Percentiles rank a stretch among this genome's conserved stretches.
phyloP scores from a whole-genome alignment of 2,888 invertebrate genomes.

The Dysmachus trigonus region DNA sequence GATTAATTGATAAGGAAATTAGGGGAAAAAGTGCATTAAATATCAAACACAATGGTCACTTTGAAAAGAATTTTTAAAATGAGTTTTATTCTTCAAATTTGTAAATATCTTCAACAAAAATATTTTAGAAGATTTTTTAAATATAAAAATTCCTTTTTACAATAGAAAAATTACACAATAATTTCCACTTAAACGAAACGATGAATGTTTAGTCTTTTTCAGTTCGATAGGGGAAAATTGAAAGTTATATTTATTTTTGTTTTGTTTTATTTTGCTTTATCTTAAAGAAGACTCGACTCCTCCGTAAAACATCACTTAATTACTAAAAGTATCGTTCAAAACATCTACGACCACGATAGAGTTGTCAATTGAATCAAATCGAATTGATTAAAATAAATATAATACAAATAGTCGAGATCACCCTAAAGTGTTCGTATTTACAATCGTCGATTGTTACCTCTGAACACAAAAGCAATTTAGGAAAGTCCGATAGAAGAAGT shows the following conservation, averaged over 20 bases:
- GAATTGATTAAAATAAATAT: neutral
- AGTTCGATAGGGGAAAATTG: conserved; percentile 23
- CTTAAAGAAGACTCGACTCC: neutral
- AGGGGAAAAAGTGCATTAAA: neutral
- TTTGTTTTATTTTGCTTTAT: neutral
- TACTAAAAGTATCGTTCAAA: neutral
- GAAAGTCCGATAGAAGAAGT: neutral
- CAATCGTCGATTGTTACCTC: neutral
- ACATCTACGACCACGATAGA: neutral
- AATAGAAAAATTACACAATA: conserved; percentile 19
- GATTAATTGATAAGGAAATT: neutral
- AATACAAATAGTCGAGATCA: neutral
- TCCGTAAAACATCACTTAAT: neutral
- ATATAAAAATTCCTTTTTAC: conserved; percentile 31
- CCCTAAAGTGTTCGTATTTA: neutral
- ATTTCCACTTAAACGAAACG: conserved; percentile 9
- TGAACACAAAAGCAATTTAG: neutral
- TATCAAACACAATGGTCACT: neutral
- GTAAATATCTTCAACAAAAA: conserved; percentile 33
- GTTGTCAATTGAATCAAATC: neutral
- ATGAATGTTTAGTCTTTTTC: conserved; percentile 1
- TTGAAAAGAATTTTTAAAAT: conserved; percentile 25
- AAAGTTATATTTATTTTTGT: neutral
- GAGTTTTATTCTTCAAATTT: conserved; percentile 13
- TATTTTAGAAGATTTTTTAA: conserved; percentile 29